phyloP scores from a whole-genome alignment of 2,113 vertebrate genomes.

The Chauna torquata region DNA sequence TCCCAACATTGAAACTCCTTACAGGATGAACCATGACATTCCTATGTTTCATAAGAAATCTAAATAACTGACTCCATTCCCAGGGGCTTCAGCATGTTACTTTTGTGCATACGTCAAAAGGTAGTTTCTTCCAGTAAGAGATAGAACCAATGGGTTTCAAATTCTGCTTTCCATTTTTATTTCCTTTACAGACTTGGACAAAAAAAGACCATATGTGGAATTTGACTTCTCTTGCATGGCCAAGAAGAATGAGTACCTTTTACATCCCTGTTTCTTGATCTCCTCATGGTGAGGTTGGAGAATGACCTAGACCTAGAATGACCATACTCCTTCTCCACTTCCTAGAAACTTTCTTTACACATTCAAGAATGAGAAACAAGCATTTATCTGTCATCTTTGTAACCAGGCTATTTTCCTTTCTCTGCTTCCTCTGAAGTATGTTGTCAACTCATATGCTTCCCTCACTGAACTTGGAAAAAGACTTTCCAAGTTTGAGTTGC shows the following conservation, averaged over 20 bases:
- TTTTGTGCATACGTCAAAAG: not conserved
- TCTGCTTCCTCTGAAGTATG: not conserved
- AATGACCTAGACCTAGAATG: not conserved
- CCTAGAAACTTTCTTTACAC: not conserved
- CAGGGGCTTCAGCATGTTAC: not conserved
- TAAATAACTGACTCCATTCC: not conserved
- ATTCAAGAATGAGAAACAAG: not conserved
- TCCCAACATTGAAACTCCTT: not conserved
- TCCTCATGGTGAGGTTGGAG: not conserved
- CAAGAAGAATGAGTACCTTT: not conserved
- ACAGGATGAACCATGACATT: not conserved
- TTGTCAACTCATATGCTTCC: not conserved
- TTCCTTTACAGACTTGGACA: not conserved
- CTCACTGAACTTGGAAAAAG: not conserved
- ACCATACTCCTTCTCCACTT: not conserved
- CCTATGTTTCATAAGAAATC: not conserved
- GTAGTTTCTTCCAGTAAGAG: not conserved
- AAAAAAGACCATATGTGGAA: not conserved
- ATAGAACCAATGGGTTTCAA: not conserved
- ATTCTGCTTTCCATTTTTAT: not conserved
- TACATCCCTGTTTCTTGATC: not conserved
- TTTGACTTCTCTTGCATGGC: not conserved
- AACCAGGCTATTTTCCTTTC: not conserved
- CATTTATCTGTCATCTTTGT: not conserved
- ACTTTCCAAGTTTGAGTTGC: not conserved